These are phyloP conservation scores for Steinernema hermaphroditum DNA, from an alignment of 2,888 invertebrate genomes.

Conservation along the genomic window DNA sequence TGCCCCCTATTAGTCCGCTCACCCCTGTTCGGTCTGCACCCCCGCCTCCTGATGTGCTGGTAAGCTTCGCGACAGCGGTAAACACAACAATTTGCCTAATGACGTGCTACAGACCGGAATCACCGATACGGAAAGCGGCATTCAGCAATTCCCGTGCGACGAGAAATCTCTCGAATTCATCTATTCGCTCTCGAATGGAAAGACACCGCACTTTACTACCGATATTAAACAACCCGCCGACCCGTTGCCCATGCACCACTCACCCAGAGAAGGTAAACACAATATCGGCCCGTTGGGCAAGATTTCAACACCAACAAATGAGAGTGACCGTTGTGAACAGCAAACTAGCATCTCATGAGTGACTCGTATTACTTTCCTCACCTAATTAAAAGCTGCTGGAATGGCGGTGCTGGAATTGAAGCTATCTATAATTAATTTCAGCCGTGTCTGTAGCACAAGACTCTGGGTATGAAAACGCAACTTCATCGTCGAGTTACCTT, in stretches of 20 bases:
- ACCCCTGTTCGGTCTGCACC: slow-evolving; percentile 46
- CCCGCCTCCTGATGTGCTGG: slow-evolving; percentile 41
- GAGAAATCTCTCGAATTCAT: slow-evolving; percentile 30
- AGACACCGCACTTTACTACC: slow-evolving; percentile 37
- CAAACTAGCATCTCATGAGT: no score
- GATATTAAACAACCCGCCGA: slow-evolving; percentile 45
- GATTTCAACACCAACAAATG: background rate
- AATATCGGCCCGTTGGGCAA: no score
- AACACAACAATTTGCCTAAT: background rate
- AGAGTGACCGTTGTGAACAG: no score
- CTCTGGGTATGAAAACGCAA: background rate
- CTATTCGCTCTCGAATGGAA: slow-evolving; percentile 22
- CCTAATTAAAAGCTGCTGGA: background rate
- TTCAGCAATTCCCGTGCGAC: slow-evolving; percentile 12
- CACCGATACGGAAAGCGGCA: slow-evolving; percentile 1
- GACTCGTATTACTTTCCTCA: background rate
- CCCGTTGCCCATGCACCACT: slow-evolving; percentile 33
- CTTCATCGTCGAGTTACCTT: background rate
- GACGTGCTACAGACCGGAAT: background rate
- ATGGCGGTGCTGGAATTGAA: background rate
- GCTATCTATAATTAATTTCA: background rate
- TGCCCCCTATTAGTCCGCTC: slow-evolving; percentile 25
- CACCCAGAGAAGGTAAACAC: slow-evolving; percentile 27
- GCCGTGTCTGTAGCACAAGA: background rate
- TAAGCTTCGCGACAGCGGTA: background rate